Evolutionary conservation across 2,797 vertebrate genomes (phyloP).

Genomic region (Xenentodon cancila): DNA sequence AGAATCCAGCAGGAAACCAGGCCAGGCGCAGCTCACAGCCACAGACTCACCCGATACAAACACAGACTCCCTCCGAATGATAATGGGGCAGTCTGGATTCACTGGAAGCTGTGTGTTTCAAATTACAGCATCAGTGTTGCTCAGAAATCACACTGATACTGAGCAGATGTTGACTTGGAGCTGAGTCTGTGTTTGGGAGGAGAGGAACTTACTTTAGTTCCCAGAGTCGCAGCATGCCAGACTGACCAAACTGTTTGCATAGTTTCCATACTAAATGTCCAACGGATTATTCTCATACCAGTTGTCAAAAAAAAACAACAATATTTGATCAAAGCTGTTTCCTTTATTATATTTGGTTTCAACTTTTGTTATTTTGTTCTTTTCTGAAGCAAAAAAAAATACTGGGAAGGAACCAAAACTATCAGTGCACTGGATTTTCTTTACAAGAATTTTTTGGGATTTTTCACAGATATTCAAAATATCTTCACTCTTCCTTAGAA

Average conservation of each 20-base stretch:
- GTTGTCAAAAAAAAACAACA: slow-evolving; percentile 12
- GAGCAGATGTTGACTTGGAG: slow-evolving; percentile 76
- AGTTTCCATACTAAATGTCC: slow-evolving; percentile 41
- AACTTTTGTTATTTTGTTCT: neutral
- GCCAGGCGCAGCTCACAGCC: slow-evolving; percentile 47
- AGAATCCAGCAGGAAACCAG: slow-evolving; percentile 41
- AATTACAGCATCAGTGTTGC: slow-evolving; percentile 59
- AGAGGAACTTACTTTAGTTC: slow-evolving; percentile 38
- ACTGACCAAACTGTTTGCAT: slow-evolving; percentile 36
- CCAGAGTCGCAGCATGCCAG: slow-evolving; percentile 36
- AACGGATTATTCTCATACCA: slow-evolving; percentile 25
- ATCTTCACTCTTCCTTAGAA: no score
- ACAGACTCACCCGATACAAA: slow-evolving; percentile 52
- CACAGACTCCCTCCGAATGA: slow-evolving; percentile 54
- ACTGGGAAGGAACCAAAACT: no score
- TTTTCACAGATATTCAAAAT: no score
- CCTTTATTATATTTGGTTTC: neutral
- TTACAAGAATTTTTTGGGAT: no score
- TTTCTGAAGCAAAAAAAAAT: no score
- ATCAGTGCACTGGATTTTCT: no score
- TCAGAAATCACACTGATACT: slow-evolving; percentile 62
- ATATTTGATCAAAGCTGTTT: neutral
- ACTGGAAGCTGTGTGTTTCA: slow-evolving; percentile 55
- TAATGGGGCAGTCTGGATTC: slow-evolving; percentile 51
- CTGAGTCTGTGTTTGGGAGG: slow-evolving; percentile 38